Evolutionary conservation across 1,140 invertebrate genomes (phyloP), one percentile per base, ranked within the genome.

Genomic region (Calliopsis andreniformis): DNA sequence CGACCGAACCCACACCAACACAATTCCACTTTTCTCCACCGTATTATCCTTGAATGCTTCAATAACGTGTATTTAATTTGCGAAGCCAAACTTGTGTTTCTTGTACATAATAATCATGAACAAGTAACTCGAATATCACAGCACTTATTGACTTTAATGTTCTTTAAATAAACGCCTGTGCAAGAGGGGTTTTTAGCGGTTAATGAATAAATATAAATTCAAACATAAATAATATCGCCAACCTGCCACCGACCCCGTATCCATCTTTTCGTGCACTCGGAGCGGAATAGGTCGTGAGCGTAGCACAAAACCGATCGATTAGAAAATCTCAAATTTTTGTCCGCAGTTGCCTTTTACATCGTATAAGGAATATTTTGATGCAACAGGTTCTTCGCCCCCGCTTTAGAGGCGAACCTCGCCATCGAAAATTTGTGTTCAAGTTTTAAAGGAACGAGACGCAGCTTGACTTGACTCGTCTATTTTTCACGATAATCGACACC

Each of bases 401-500:
- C 6, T 3, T 56, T 32, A 14, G 18, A 45, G 18, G 35, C 20
- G 2, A 18, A 6, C 5, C 6, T 18, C 3, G 20, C 5, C 28
- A 35, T 47, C 5, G n/a, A 59, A 63, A 43, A 35, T 69, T 59
- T 23, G 8, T 69, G 18, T 66, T 3, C 7, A 25, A 39, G 28
- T 42, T 28, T 23, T 18, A 5, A 25, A 20, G 2, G 14, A n/a
- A 51, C 32, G 16, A 0, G 32, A 1, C 1, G 18, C n/a, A 28
- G 3, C 8, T 3, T 45, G 16, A n/a, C n/a, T 23, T n/a, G 20
- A 6, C 45, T 18, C 10, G 35, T 66, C 51, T 66, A 66, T 49
- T 66, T 32, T 49, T 49, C 62, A 25, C 45, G 45, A 30, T 66
- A 66, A 66, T 66, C 62, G 62, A 66, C 30, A 28, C 63, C 0